A percentile compares a stretch with the other conserved stretches of the same genome.
Conservation (phyloP, 2,888 invertebrate species). For the Opisthograptis luteolata region DNA sequence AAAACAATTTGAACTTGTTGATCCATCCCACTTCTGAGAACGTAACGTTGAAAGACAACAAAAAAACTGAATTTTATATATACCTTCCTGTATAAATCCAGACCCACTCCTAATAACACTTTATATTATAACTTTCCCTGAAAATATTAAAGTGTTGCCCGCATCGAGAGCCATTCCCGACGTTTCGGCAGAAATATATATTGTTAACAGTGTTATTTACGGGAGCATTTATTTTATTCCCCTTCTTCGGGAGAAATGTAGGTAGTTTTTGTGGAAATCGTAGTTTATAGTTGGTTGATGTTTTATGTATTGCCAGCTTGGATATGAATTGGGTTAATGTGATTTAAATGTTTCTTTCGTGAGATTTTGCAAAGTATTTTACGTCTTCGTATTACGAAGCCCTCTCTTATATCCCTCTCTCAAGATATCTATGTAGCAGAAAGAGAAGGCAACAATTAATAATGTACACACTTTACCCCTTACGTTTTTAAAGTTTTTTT, state of each 20-base stretch:
- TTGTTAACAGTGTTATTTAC: constrained; percentile 72
- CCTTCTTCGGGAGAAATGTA: constrained; percentile 50
- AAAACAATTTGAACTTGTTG: too few species aligned
- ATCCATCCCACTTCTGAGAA: too few species aligned
- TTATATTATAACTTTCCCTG: constrained; percentile 45
- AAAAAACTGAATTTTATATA: too few species aligned
- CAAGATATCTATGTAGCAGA: too few species aligned
- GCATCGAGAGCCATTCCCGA: constrained; percentile 57
- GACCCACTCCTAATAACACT: constrained; percentile 16
- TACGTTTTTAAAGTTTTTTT: too few species aligned
- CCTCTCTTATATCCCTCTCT: too few species aligned
- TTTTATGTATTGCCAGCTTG: constrained; percentile 38
- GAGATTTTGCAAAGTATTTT: neutral
- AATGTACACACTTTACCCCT: too few species aligned
- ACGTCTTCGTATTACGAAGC: too few species aligned
- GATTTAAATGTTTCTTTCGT: constrained; percentile 23
- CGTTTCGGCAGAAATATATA: constrained; percentile 60
- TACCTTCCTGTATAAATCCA: constrained; percentile 26
- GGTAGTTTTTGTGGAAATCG: constrained; percentile 39
- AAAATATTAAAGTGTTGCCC: constrained; percentile 66
- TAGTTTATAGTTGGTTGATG: constrained; percentile 44
- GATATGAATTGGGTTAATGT: constrained; percentile 36
- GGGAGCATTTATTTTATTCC: constrained; percentile 66
- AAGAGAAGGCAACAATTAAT: too few species aligned
- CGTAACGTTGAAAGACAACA: too few species aligned